Evolutionary conservation across 2,888 invertebrate species (phyloP), one percentile per base, ranked within the genome.

Genomic region (Synanthedon formicaeformis): DNA sequence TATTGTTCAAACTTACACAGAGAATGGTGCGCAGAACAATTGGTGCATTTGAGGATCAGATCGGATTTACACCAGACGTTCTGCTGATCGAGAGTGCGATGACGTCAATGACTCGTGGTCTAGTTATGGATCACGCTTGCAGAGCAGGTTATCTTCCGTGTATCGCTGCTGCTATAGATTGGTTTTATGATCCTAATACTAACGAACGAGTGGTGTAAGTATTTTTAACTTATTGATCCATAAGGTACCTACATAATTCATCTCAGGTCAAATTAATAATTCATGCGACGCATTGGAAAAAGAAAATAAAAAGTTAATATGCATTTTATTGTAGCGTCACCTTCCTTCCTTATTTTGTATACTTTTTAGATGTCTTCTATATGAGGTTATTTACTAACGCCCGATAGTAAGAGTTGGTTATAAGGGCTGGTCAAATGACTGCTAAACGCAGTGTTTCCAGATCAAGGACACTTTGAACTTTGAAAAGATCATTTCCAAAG

Each of bases 71-170:
- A 10, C 81, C 84, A 1, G 77, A 79, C 4, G 50, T 66, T 1
- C 41, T 56, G 6, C 12, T 66, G 0, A 57, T 54, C 0, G 86
- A 87, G 50, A 74, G 78, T 2, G 67, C 73, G 0, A 84, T 84
- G 83, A 54, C 56, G 0, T 68, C 80, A 0, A 57, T 85, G 11
- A 80, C 82, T 0, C 70, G 87, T 50, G 85, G 82, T 0, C 54
- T 87, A 6, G 83, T 87, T 1, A 87, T 87, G 87, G 81, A 86
- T 18, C 85, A 85, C 54, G 86, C 81, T 0, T 87, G 87, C 57
- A 66, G 68, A 8, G 66, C 80, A 1, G 70, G 71, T 45, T 86
- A 87, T 55, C 66, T 68, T 4, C 81, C 83, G 0, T 87, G 87
- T 54, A 66, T 86, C 5, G 86, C 82, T 1, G 85, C 84, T 45